These are phyloP conservation scores for Deroplatys truncata DNA, from an alignment of 2,888 invertebrate species.

Conservation along the genomic window DNA sequence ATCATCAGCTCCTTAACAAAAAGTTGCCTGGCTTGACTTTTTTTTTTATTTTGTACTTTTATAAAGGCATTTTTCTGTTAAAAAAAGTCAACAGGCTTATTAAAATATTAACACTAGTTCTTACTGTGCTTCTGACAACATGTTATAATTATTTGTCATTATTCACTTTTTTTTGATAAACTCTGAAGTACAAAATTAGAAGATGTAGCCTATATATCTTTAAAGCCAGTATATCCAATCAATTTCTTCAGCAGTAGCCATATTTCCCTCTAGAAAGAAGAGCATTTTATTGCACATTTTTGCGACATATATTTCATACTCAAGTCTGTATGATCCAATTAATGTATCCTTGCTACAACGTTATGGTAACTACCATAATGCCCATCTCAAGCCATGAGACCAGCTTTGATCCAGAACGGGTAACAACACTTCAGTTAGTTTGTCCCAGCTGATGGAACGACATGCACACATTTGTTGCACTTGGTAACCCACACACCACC, in stretches of 20 bases:
- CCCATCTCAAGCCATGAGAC: conserved; percentile 18
- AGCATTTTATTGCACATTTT: conserved; percentile 27
- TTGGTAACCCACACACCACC: conserved; percentile 14
- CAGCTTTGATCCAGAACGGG: neutral
- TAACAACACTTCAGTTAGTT: neutral
- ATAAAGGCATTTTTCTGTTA: conserved; percentile 30
- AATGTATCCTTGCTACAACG: neutral
- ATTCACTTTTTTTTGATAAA: neutral
- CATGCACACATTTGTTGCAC: conserved; percentile 3
- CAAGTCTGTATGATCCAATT: neutral
- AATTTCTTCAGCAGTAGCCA: neutral
- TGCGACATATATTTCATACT: neutral
- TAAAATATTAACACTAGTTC: conserved; percentile 27
- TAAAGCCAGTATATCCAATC: neutral
- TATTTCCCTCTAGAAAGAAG: neutral
- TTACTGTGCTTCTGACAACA: conserved; percentile 23
- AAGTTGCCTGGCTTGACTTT: conserved; percentile 28
- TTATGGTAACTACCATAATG: conserved; percentile 26
- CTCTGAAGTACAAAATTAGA: conserved; percentile 29
- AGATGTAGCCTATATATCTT: conserved; percentile 14
- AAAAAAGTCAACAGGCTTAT: conserved; percentile 31
- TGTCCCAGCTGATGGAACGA: neutral
- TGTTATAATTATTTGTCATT: conserved; percentile 14
- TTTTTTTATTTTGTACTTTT: conserved; percentile 33
- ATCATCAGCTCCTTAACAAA: conserved; percentile 27